Evolutionary conservation across 1,140 invertebrate species (phyloP).

Genomic region (Mesaphorura yosii): DNA sequence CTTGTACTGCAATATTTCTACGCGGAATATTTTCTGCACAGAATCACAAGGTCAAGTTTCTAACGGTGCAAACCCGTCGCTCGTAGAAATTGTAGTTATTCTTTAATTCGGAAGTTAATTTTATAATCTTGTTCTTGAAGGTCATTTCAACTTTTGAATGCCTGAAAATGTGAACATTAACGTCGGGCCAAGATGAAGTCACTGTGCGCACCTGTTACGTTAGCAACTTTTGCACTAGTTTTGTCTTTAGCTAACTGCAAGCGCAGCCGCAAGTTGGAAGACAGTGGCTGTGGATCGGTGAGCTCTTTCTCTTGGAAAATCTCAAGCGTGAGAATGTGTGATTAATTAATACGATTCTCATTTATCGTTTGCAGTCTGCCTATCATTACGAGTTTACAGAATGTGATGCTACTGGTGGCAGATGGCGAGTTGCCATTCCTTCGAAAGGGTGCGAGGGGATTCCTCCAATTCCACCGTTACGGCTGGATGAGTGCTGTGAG

Average conservation of each 20-base stretch:
- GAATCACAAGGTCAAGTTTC: too few relatives aligned
- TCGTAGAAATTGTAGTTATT: too few relatives aligned
- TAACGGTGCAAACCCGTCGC: too few relatives aligned
- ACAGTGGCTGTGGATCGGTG: constrained; percentile 18
- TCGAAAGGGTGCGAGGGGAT: constrained; percentile 36
- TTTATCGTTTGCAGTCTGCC: constrained; percentile 37
- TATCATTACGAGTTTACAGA: constrained; percentile 48
- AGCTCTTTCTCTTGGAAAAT: constrained; percentile 1
- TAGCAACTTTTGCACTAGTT: too few relatives aligned
- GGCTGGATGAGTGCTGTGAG: constrained; percentile 45
- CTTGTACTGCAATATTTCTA: too few relatives aligned
- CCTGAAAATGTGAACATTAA: too few relatives aligned
- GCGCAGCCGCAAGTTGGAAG: constrained; percentile 22
- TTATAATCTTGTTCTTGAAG: too few relatives aligned
- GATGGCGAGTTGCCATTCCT: constrained; percentile 47
- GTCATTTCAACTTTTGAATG: too few relatives aligned
- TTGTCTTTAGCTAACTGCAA: constrained; percentile 10
- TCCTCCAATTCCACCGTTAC: constrained; percentile 37
- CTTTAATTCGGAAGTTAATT: too few relatives aligned
- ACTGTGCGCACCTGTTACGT: too few relatives aligned
- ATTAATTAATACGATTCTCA: neutral
- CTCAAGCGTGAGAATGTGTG: neutral
- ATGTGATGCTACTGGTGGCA: constrained; percentile 42
- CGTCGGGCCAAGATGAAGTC: too few relatives aligned
- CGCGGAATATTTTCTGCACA: too few relatives aligned